A percentile compares a stretch with the other conserved stretches of the same genome.
Evolutionary conservation across 2,797 vertebrate species (phyloP).

Genomic region (Bovichtus variegatus): DNA sequence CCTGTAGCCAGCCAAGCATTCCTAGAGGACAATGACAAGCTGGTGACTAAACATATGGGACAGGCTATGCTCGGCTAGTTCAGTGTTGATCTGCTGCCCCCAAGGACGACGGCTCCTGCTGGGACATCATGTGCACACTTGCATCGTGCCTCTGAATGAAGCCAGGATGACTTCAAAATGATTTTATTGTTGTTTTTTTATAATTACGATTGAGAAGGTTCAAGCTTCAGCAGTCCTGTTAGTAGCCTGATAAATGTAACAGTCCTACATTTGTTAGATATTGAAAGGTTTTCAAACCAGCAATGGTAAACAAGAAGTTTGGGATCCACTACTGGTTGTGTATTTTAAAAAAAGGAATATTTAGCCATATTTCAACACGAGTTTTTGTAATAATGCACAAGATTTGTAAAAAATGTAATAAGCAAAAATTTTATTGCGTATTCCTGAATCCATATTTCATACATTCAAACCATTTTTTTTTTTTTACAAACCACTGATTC

Average conservation of each 20-base stretch:
- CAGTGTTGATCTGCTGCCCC: conserved; percentile 51
- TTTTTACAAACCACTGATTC: not conserved
- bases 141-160: conserved; percentile 39
- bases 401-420: not conserved
- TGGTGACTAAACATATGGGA: conserved; percentile 69
- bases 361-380: not conserved
- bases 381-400: not conserved
- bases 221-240: not conserved
- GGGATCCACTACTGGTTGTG: not conserved
- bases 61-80: conserved; percentile 51
- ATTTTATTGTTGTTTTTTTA: conserved; percentile 5
- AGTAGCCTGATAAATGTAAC: not conserved
- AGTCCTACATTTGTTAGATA: not conserved
- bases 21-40: conserved; percentile 60
- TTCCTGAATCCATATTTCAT: not conserved
- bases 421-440: not conserved
- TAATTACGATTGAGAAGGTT: conserved; percentile 11
- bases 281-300: not conserved
- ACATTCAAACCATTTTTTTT: not conserved
- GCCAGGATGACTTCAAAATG: conserved; percentile 19
- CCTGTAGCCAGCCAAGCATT: conserved; percentile 42
- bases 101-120: conserved; percentile 53
- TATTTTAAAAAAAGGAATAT: not conserved
- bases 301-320: not conserved
- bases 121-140: conserved; percentile 49